Percentiles rank a stretch among this genome's conserved stretches.
These are phyloP conservation scores for Neoniphon sammara DNA, from an alignment of 2,797 vertebrate genomes.

Conservation along the genomic window DNA sequence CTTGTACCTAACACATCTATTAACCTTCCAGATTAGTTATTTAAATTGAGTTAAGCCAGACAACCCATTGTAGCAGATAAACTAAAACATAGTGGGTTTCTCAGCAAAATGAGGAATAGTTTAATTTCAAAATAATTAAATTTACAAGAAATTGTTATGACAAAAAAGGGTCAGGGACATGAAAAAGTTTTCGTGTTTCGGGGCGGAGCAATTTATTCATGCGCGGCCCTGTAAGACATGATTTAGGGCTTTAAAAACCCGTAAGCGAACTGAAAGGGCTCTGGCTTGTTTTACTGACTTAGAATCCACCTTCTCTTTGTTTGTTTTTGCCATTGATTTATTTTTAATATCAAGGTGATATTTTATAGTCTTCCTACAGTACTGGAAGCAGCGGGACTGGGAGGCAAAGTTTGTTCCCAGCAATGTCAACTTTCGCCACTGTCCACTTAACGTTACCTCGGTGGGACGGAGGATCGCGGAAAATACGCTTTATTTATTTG, in stretches of 20 bases:
- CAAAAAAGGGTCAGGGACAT: no score
- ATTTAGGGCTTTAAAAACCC: background rate
- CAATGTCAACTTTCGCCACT: slow-evolving; percentile 57
- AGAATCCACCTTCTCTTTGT: background rate
- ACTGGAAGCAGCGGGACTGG: background rate
- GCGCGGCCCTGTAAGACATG: background rate
- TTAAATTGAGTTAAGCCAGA: no score
- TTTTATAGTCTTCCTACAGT: accelerated
- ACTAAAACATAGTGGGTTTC: no score
- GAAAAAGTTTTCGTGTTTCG: no score
- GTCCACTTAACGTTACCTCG: slow-evolving; percentile 73
- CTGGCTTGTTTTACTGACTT: background rate
- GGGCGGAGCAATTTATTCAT: no score
- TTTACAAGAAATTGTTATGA: no score
- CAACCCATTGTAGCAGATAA: no score
- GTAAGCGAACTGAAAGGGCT: background rate
- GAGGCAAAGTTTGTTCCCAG: background rate
- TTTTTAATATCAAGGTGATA: background rate
- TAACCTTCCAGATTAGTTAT: no score
- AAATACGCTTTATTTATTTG: slow-evolving; percentile 81
- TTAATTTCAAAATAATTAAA: no score
- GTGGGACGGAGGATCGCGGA: slow-evolving; percentile 73
- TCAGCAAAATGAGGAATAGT: no score
- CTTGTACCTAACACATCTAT: no score
- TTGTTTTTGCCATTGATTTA: background rate